Evolutionary conservation across 2,888 invertebrate species (phyloP).

Genomic region (Dicyrtomina minuta): DNA sequence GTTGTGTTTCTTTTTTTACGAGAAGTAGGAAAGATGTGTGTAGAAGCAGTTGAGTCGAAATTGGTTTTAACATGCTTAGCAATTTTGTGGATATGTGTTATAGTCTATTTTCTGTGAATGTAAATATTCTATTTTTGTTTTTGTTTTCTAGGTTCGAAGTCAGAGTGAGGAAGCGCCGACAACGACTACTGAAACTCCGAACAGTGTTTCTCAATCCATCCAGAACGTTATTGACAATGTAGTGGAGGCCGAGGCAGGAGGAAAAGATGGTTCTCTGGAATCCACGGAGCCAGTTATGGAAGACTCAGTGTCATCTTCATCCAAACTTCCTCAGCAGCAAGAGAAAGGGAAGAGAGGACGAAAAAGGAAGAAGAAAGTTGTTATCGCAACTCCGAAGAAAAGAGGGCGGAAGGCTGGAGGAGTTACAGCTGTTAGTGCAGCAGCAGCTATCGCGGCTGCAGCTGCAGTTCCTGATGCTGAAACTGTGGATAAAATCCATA

Average conservation of each 20-base stretch:
- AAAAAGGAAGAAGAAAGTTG: not conserved
- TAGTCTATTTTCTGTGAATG: slow-evolving; percentile 1
- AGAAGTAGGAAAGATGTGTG: no score
- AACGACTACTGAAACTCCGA: not conserved
- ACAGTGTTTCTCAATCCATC: slow-evolving; percentile 14
- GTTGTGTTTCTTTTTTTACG: no score
- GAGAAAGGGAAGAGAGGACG: not conserved
- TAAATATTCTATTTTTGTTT: not conserved
- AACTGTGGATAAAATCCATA: no score
- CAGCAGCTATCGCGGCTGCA: slow-evolving; percentile 19
- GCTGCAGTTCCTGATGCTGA: slow-evolving; percentile 10
- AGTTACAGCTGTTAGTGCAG: slow-evolving; percentile 5
- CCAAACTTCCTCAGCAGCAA: not conserved
- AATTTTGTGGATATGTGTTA: not conserved
- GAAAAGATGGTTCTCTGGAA: not conserved
- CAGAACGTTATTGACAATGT: slow-evolving; percentile 17
- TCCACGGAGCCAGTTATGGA: not conserved
- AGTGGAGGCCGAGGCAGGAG: not conserved
- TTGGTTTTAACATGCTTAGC: no score
- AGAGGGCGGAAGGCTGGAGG: slow-evolving; percentile 3
- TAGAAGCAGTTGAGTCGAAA: no score
- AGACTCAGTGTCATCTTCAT: not conserved
- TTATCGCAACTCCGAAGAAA: not conserved
- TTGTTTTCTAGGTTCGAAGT: not conserved
- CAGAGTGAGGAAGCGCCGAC: slow-evolving; percentile 5